Evolutionary conservation across 2,797 vertebrate genomes (phyloP).

Genomic region (Hemitrygon akajei): DNA sequence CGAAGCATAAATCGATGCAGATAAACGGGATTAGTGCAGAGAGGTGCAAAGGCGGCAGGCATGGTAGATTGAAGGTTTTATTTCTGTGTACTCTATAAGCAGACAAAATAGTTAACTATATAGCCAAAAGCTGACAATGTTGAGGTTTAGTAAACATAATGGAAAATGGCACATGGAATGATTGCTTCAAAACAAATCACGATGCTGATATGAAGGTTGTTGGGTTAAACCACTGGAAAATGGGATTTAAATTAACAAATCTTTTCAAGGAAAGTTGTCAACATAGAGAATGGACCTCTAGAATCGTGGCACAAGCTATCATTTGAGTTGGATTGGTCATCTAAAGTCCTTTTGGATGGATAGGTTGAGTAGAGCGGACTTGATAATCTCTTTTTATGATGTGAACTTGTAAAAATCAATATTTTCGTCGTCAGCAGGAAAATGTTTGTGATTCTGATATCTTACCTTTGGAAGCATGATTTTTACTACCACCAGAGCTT

Average conservation of each 20-base stretch:
- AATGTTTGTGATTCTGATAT: conserved; percentile 7
- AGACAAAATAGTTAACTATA: background rate
- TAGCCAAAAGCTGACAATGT: background rate
- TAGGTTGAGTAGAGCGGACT: background rate
- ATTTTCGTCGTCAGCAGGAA: background rate
- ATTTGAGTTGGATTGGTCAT: background rate
- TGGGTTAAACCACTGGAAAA: background rate
- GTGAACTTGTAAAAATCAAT: background rate
- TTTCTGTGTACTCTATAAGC: background rate
- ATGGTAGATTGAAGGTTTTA: no score
- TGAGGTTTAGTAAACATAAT: background rate
- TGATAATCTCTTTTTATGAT: background rate
- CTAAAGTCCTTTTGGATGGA: background rate
- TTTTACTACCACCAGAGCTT: background rate
- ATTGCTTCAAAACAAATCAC: background rate
- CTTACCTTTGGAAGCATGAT: background rate
- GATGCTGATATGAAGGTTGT: background rate
- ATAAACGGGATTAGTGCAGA: no score
- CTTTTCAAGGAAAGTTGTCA: background rate
- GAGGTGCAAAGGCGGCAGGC: no score
- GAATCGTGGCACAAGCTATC: background rate
- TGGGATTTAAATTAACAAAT: background rate
- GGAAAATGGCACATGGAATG: background rate
- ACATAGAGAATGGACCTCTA: background rate
- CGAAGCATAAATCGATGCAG: no score